Evolutionary conservation across 2,888 invertebrate species (phyloP), one percentile per base, ranked within the genome.

Genomic region (Cancer borealis): DNA sequence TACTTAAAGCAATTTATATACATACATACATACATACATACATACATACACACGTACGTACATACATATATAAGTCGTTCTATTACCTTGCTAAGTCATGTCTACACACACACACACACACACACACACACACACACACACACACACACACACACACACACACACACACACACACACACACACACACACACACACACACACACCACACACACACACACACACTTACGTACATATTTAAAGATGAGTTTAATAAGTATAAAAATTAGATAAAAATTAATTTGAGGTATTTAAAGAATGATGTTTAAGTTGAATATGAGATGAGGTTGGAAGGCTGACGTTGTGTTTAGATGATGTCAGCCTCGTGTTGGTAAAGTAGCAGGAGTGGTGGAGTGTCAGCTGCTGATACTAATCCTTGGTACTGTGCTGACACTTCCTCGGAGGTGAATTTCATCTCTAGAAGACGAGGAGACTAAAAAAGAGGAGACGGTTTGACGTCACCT

Each of bases 391-490:
- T 79, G 79, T 79, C 79, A 79, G 79, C 79, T 79, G 79, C 12
- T 30, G 26, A 79, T 79, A 26, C 30, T 79, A 21, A 66, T 66
- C n/a, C 21, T 2, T 6, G 79, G 30, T 79, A 79, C 79, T 79
- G 30, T 79, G 30, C 79, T 30, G 79, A 79, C 79, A 26, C 10
- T 30, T 30, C 79, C 26, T 30, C 30, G 6, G 47, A 88, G 17
- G 88, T 8, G 47, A 88, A 66, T 66, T 66, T 66, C 66, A 66
- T 66, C 66, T 66, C 66, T n/a, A 4, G 47, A 49, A 88, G 88
- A 46, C 26, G 88, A 46, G 88, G 47, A 46, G 88, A 21, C 46
- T 49, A 46, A 88, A 39, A 88, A 88, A 66, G 8, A 66, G n/a
- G 66, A 66, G 66, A 66, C 66, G n/a, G 66, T 2, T 14, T 66